A percentile compares a stretch with the other conserved stretches of the same genome.
Evolutionary conservation across 2,888 invertebrate species (phyloP).

Genomic region (Drosophila sordidula): DNA sequence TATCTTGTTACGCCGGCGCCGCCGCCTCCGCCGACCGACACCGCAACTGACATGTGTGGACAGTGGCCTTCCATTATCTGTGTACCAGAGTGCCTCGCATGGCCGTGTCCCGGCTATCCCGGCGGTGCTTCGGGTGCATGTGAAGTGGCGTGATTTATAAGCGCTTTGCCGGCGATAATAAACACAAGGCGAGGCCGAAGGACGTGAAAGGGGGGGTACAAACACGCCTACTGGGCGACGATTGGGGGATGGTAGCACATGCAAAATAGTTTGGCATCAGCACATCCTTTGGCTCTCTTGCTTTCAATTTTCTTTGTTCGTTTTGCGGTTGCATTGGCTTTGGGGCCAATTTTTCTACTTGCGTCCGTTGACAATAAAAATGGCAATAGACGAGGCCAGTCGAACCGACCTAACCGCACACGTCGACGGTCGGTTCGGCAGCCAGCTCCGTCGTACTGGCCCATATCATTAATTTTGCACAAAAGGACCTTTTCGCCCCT

Average conservation of each 20-base stretch:
- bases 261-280: slow-evolving; percentile 67
- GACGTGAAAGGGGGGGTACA: not conserved
- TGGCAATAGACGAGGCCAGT: slow-evolving; percentile 66
- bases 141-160: slow-evolving; percentile 77
- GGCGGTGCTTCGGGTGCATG: slow-evolving; percentile 38
- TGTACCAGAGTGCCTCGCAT: slow-evolving; percentile 13
- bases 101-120: slow-evolving; percentile 4
- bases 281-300: slow-evolving; percentile 30
- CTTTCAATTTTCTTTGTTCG: slow-evolving; percentile 76
- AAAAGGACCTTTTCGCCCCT: slow-evolving; percentile 58
- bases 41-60: slow-evolving; percentile 53
- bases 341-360: slow-evolving; percentile 60
- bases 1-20: slow-evolving; percentile 15
- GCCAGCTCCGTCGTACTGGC: slow-evolving; percentile 11
- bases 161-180: slow-evolving; percentile 75
- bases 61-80: slow-evolving; percentile 58
- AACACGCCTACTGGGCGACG: slow-evolving; percentile 34
- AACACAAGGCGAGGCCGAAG: slow-evolving; percentile 42
- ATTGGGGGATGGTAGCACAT: slow-evolving; percentile 42
- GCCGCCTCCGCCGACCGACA: not conserved
- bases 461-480: slow-evolving; percentile 76
- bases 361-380: slow-evolving; percentile 74
- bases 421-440: slow-evolving; percentile 12
- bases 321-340: slow-evolving; percentile 60
- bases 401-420: slow-evolving; percentile 51